phyloP scores from a whole-genome alignment of 2,888 invertebrate genomes.

The Limnephilus lunatus region DNA sequence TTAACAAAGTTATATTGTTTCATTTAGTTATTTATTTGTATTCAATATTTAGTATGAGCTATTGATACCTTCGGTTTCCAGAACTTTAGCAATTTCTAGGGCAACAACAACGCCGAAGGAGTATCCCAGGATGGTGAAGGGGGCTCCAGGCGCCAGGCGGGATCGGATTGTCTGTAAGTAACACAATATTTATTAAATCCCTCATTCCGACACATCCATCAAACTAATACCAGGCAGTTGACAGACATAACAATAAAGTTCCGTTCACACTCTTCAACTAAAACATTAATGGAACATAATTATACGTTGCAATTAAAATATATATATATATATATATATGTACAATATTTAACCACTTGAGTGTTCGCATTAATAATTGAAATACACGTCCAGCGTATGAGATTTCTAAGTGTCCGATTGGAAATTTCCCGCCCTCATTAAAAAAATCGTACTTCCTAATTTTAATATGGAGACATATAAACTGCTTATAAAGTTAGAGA shows the following conservation, averaged over 20 bases:
- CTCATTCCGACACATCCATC: not conserved
- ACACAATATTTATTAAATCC: not conserved
- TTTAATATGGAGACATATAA: too few species aligned
- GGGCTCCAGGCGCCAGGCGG: slow-evolving; percentile 78
- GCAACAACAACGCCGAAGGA: slow-evolving; percentile 91
- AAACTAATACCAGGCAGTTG: not conserved
- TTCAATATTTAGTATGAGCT: not conserved
- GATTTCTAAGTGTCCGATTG: too few species aligned
- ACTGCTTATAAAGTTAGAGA: too few species aligned
- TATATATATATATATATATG: too few species aligned
- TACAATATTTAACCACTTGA: too few species aligned
- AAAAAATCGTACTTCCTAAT: too few species aligned
- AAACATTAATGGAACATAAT: too few species aligned
- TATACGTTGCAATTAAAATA: too few species aligned
- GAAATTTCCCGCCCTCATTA: too few species aligned
- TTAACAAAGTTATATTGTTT: too few species aligned
- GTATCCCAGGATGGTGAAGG: slow-evolving; percentile 89
- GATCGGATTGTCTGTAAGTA: slow-evolving; percentile 77
- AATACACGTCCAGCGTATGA: too few species aligned
- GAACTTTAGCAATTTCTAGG: slow-evolving; percentile 84
- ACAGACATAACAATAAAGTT: not conserved
- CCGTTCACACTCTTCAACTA: not conserved
- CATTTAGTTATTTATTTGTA: not conserved
- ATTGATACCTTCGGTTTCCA: slow-evolving; percentile 81
- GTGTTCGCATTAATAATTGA: too few species aligned